These are phyloP conservation scores for Tautogolabrus adspersus DNA, from an alignment of 2,113 vertebrate species.

Conservation along the genomic window DNA sequence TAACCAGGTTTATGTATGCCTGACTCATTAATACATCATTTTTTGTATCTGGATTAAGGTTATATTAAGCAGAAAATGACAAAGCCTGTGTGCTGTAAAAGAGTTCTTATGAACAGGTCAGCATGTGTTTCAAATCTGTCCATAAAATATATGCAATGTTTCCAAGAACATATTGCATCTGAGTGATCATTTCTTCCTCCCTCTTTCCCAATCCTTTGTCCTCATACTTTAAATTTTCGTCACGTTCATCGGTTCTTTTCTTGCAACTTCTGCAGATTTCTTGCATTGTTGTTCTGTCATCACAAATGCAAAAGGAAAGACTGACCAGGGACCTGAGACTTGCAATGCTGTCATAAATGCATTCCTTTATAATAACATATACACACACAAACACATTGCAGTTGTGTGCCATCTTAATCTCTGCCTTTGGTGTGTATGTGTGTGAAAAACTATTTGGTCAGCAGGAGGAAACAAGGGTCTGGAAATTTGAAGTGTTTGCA, in stretches of 20 bases:
- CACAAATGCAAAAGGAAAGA: slow-evolving; percentile 53
- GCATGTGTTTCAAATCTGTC: not conserved
- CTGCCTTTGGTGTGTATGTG: not conserved
- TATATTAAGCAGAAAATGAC: slow-evolving; percentile 21
- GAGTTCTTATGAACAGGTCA: not conserved
- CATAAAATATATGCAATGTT: not conserved
- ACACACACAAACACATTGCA: not conserved
- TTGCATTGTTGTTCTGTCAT: slow-evolving; percentile 49
- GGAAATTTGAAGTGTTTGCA: slow-evolving; percentile 28
- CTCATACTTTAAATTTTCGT: slow-evolving; percentile 27
- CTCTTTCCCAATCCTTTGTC: not conserved
- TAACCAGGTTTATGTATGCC: too few relatives aligned
- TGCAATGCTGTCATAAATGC: slow-evolving; percentile 57
- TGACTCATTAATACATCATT: slow-evolving; percentile 37
- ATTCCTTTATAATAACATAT: slow-evolving; percentile 4
- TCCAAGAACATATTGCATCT: not conserved
- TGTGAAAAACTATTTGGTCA: slow-evolving; percentile 50
- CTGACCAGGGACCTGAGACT: slow-evolving; percentile 56
- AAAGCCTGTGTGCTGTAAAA: not conserved
- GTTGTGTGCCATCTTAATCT: slow-evolving; percentile 29
- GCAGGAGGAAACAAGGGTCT: slow-evolving; percentile 31
- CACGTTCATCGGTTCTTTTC: slow-evolving; percentile 46
- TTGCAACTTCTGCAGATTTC: slow-evolving; percentile 58
- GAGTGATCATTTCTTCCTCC: not conserved
- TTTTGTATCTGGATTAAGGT: not conserved